Evolutionary conservation across 1,140 invertebrate genomes (phyloP).

Genomic region (Lethrus apterus): DNA sequence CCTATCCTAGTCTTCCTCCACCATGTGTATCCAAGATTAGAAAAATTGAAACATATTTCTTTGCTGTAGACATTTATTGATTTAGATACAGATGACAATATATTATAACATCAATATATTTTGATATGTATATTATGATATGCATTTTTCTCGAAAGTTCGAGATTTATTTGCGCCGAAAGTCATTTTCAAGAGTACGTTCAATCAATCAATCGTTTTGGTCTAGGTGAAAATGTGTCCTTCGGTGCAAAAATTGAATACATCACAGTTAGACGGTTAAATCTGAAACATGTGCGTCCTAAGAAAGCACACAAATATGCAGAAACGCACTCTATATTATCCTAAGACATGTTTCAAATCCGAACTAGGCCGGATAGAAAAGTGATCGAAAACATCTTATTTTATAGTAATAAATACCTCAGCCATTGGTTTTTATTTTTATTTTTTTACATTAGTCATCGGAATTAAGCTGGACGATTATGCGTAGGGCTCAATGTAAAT

Average conservation of each 20-base stretch:
- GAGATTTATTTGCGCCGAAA: conserved; percentile 22
- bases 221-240: conserved; percentile 17
- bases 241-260: conserved; percentile 23
- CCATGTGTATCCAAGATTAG: background rate
- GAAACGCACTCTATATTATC: conserved; percentile 15
- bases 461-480: conserved; percentile 7
- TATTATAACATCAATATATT: conserved; percentile 38
- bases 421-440: conserved; percentile 21
- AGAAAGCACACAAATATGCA: conserved; percentile 19
- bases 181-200: conserved; percentile 11
- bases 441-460: conserved; percentile 6
- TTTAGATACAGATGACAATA: conserved; percentile 29
- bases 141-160: conserved; percentile 32
- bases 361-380: conserved; percentile 28
- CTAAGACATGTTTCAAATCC: conserved; percentile 25
- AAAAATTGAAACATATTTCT: conserved; percentile 14
- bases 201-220: background rate
- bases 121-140: conserved; percentile 40
- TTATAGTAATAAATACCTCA: conserved; percentile 30
- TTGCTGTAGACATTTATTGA: conserved; percentile 40
- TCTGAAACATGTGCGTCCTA: conserved; percentile 28
- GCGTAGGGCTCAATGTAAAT: conserved; percentile 9
- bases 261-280: conserved; percentile 37
- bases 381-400: conserved; percentile 24
- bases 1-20: no score